Conservation (phyloP, 2,888 invertebrate species). For the Zaprionus obscuricornis region DNA sequence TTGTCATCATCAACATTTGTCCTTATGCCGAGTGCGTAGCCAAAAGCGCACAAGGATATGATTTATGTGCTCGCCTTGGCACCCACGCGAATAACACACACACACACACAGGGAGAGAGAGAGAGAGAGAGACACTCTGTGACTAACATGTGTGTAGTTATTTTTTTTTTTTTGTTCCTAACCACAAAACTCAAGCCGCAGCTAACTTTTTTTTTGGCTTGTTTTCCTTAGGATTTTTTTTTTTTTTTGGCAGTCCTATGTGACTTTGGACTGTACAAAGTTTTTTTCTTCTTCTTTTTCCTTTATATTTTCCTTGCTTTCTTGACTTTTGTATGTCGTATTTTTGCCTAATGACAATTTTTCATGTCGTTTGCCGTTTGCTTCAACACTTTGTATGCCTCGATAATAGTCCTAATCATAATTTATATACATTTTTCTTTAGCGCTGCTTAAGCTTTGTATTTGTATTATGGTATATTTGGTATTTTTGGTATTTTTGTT, state of each 20-base stretch:
- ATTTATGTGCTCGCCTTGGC: constrained; percentile 61
- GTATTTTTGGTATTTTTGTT: constrained; percentile 2
- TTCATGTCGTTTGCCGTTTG: constrained; percentile 57
- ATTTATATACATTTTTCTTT: constrained; percentile 68
- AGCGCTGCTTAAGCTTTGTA: constrained; percentile 45
- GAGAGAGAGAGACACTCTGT: too few relatives aligned
- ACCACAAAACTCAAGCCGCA: constrained; percentile 58
- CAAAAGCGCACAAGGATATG: constrained; percentile 54
- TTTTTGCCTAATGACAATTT: constrained; percentile 69
- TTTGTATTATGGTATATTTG: constrained; percentile 10
- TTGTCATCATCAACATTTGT: constrained; percentile 81
- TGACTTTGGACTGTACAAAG: background rate
- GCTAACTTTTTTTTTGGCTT: constrained; percentile 49
- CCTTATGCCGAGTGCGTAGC: constrained; percentile 70
- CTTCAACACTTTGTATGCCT: constrained; percentile 33
- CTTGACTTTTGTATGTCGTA: constrained; percentile 22
- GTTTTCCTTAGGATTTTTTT: constrained; percentile 18
- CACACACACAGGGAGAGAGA: constrained; percentile 2
- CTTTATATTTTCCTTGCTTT: constrained; percentile 1
- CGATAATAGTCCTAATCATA: constrained; percentile 73
- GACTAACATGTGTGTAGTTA: constrained; percentile 36
- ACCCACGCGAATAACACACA: constrained; percentile 38
- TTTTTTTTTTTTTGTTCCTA: too few relatives aligned
- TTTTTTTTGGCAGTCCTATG: background rate
- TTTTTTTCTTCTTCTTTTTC: constrained; percentile 31